These are phyloP conservation scores for Lacerta viridis DNA, from an alignment of 2,797 vertebrate species.

Conservation along the genomic window DNA sequence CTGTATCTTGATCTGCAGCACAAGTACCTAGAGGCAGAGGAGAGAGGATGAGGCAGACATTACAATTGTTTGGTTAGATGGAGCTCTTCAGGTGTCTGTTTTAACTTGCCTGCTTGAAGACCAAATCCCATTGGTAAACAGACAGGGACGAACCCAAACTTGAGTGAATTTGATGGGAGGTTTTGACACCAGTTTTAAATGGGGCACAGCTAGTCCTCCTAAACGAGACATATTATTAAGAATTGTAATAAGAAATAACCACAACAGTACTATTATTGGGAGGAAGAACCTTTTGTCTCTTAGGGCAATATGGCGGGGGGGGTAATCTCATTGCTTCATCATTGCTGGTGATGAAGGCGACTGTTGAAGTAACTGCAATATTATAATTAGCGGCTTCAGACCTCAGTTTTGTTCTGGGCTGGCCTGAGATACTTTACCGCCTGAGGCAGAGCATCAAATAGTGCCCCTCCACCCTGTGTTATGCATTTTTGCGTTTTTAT, in stretches of 20 bases:
- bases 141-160: not conserved
- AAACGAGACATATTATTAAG: constrained; percentile 23
- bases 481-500: too few species aligned
- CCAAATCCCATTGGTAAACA: not conserved
- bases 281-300: not conserved
- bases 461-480: not conserved
- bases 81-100: not conserved
- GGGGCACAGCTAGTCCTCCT: not conserved
- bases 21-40: fast-evolving
- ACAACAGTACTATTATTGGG: not conserved
- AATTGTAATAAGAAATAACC: not conserved
- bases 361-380: not conserved
- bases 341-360: too few species aligned
- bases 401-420: not conserved
- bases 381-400: not conserved
- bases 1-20: not conserved
- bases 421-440: not conserved
- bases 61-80: not conserved
- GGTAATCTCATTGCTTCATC: not conserved
- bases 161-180: constrained; percentile 9
- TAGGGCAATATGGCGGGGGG: not conserved
- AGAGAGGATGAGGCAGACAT: not conserved
- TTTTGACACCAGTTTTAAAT: constrained; percentile 13
- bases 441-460: not conserved
- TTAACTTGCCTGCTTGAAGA: not conserved